These are phyloP conservation scores for Drosophila paranaensis DNA, from an alignment of 2,888 invertebrate species.

Conservation along the genomic window DNA sequence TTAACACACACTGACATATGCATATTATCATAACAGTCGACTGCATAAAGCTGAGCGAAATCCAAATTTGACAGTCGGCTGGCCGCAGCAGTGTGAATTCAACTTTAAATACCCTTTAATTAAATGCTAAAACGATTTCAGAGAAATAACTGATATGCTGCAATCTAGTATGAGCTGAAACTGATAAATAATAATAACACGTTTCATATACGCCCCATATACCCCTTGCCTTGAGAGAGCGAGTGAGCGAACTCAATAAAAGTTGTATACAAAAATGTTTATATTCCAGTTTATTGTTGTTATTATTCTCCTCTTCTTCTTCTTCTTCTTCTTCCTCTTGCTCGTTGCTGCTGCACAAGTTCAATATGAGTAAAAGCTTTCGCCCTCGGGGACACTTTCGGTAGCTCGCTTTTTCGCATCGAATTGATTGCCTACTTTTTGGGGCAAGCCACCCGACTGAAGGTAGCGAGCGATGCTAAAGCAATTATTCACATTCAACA, in stretches of 20 bases:
- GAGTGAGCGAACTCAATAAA: constrained; percentile 3
- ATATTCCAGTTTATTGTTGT: constrained; percentile 39
- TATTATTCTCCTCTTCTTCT: neutral
- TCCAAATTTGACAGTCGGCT: neutral
- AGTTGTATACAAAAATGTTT: constrained; percentile 32
- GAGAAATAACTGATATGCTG: neutral
- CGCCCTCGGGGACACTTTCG: constrained; percentile 23
- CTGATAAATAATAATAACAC: neutral
- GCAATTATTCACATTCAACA: constrained; percentile 30
- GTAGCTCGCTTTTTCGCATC: constrained; percentile 22
- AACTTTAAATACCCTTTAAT: constrained; percentile 6
- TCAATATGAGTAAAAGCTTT: constrained; percentile 51
- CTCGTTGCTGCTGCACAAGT: neutral
- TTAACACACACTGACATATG: constrained; percentile 7
- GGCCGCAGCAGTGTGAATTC: neutral
- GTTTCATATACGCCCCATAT: neutral
- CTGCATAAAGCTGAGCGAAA: constrained; percentile 30
- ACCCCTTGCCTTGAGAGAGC: neutral
- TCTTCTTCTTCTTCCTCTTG: too few relatives aligned
- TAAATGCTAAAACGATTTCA: neutral
- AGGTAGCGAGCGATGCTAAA: neutral
- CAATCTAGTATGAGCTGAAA: too few relatives aligned
- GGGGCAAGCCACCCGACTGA: constrained; percentile 10
- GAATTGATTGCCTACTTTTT: constrained; percentile 51
- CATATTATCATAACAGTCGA: constrained; percentile 52